Percentiles rank a stretch among this genome's conserved stretches.
These are phyloP conservation scores for Zonotrichia leucophrys DNA, from an alignment of 2,113 vertebrate genomes.

Conservation along the genomic window DNA sequence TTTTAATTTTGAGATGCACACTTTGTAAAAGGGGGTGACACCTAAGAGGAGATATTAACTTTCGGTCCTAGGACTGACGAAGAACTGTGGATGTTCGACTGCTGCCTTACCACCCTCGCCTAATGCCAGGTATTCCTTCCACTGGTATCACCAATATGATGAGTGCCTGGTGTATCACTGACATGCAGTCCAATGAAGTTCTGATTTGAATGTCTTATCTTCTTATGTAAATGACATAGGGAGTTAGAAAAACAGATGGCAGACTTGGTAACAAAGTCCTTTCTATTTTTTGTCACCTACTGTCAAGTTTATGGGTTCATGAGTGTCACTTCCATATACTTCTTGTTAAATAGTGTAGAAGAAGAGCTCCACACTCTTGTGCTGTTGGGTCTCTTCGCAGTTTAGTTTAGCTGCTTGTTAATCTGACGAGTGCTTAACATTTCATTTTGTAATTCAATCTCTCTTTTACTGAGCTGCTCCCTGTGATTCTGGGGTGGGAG, in stretches of 20 bases:
- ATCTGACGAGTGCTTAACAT: not conserved
- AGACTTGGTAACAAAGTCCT: not conserved
- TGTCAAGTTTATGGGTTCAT: not conserved
- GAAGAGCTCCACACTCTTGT: not conserved
- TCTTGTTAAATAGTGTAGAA: not conserved
- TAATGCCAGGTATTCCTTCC: not conserved
- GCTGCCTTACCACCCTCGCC: not conserved
- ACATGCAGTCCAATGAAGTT: not conserved
- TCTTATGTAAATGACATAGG: not conserved
- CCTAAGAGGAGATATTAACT: not conserved
- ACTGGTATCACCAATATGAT: not conserved
- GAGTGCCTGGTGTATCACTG: not conserved
- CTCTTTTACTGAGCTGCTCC: not conserved
- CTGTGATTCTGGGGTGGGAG: not conserved
- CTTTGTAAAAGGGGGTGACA: not conserved
- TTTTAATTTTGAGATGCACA: not conserved
- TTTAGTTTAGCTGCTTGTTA: not conserved
- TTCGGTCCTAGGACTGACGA: not conserved
- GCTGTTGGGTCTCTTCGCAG: not conserved
- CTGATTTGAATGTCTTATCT: not conserved
- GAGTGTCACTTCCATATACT: not conserved
- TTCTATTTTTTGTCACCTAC: conserved; percentile 10
- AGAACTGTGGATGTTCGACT: not conserved
- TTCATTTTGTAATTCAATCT: not conserved
- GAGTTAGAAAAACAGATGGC: not conserved